Evolutionary conservation across 1,140 invertebrate species (phyloP).

Genomic region (Phortica variegata): DNA sequence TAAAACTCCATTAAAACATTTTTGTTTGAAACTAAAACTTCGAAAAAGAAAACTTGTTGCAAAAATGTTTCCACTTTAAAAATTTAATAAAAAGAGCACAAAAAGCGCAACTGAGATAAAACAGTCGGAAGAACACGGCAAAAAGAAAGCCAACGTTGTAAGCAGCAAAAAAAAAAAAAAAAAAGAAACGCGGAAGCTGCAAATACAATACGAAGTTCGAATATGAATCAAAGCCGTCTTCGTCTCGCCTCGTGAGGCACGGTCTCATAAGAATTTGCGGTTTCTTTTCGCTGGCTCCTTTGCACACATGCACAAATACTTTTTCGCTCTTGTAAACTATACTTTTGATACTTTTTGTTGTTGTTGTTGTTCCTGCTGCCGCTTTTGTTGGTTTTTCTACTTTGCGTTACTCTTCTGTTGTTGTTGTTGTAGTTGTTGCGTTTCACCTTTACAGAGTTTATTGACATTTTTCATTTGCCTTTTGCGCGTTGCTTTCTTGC

Average conservation of each 20-base stretch:
- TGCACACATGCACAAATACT: conserved; percentile 1
- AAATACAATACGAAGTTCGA: no score
- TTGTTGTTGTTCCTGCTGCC: conserved; percentile 4
- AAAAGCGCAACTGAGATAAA: no score
- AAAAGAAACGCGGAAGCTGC: conserved; percentile 42
- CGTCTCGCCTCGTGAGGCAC: no score
- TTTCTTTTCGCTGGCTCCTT: conserved; percentile 33
- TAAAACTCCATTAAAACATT: not conserved
- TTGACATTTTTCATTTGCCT: conserved; percentile 52
- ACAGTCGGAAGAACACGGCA: no score
- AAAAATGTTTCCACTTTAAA: no score
- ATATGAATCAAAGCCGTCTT: no score
- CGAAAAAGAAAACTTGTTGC: not conserved
- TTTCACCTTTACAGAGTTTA: conserved; percentile 54
- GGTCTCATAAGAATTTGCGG: conserved; percentile 14
- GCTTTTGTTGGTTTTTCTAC: not conserved
- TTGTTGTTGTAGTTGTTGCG: conserved; percentile 49
- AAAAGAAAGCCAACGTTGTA: conserved; percentile 33
- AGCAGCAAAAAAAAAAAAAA: not conserved
- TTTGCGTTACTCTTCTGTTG: conserved; percentile 30
- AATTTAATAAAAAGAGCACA: conserved; percentile 48
- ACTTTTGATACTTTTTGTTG: conserved; percentile 24
- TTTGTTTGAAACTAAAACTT: not conserved
- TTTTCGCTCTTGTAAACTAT: no score
- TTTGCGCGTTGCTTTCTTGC: conserved; percentile 47